Conservation (phyloP, 2,888 invertebrate genomes). For the Sinopyrophorus schimmeli region DNA sequence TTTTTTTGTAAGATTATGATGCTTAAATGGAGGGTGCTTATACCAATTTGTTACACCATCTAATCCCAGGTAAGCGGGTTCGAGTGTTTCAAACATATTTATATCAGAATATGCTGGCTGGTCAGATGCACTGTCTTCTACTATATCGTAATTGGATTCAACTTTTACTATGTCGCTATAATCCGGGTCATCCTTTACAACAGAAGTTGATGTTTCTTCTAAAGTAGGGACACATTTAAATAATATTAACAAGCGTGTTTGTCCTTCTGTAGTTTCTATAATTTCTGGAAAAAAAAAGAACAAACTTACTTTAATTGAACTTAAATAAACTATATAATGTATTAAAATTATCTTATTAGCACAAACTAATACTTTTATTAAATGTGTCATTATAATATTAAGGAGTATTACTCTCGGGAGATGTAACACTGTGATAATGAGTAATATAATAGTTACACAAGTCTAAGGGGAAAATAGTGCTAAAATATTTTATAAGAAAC, state of each 20-base stretch:
- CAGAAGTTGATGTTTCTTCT: neutral
- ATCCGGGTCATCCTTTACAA: slow-evolving; percentile 2
- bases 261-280: slow-evolving; percentile 5
- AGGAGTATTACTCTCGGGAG: no score
- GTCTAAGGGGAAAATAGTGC: no score
- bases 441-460: no score
- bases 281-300: neutral
- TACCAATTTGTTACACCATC: slow-evolving; percentile 4
- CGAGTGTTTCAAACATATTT: neutral
- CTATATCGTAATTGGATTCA: neutral
- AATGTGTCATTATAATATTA: no score
- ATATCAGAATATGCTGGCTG: neutral
- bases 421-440: no score
- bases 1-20: slow-evolving; percentile 1
- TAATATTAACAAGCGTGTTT: slow-evolving; percentile 7
- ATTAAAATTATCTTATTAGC: no score
- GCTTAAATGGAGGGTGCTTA: slow-evolving; percentile 5
- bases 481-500: no score
- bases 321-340: no score
- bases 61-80: slow-evolving; percentile 1
- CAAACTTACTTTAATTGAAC: no score
- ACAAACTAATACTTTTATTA: no score
- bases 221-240: slow-evolving; percentile 1
- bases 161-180: slow-evolving; percentile 4
- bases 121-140: slow-evolving; percentile 2